Conservation (phyloP, 2,113 vertebrate genomes). For the Oxygymnocypris stewartii region DNA sequence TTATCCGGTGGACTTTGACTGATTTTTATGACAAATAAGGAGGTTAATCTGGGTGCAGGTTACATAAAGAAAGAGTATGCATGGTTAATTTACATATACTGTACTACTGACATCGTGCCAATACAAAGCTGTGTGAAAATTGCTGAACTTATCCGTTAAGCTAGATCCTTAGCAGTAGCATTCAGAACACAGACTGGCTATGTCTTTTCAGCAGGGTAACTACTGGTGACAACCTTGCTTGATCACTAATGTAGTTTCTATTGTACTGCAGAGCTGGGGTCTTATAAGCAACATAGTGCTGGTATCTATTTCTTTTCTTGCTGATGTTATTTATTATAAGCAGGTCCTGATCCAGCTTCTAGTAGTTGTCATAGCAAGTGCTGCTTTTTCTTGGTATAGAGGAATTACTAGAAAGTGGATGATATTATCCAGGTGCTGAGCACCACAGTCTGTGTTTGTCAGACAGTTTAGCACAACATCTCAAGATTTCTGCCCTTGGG, state of each 20-base stretch:
- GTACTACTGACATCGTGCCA: background rate
- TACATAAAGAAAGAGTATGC: background rate
- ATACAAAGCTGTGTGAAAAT: background rate
- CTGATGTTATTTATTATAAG: background rate
- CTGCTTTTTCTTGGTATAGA: background rate
- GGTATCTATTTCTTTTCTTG: background rate
- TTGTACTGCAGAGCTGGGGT: background rate
- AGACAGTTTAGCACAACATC: conserved; percentile 1
- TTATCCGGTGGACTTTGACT: no score
- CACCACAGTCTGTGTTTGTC: background rate
- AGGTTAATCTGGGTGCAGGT: background rate
- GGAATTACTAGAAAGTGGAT: background rate
- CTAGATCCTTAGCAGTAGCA: background rate
- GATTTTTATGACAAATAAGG: background rate
- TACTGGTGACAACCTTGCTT: background rate
- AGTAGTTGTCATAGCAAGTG: background rate
- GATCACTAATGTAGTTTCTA: background rate
- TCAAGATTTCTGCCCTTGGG: conserved; percentile 13
- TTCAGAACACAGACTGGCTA: background rate
- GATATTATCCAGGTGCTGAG: background rate
- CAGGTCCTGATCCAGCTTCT: background rate
- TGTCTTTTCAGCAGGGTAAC: background rate
- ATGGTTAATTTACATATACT: background rate
- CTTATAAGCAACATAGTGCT: background rate
- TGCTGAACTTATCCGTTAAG: background rate